These are phyloP conservation scores for Tridacna gigas DNA, from an alignment of 2,888 invertebrate species.

Conservation along the genomic window DNA sequence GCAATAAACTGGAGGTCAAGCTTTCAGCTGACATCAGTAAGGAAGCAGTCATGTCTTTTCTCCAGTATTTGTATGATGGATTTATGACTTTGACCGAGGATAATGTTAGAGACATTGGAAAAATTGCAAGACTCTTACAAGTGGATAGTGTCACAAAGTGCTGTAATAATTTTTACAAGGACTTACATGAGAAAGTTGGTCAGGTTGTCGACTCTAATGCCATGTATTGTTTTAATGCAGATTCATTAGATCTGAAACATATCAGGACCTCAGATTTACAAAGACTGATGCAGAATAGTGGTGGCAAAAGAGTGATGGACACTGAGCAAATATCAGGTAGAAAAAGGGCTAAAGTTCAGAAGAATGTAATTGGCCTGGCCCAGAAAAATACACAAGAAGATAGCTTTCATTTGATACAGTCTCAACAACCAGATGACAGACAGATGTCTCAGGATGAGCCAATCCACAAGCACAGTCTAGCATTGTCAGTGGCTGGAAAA, in stretches of 20 bases:
- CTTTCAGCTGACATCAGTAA: constrained; percentile 60
- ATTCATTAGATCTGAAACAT: constrained; percentile 59
- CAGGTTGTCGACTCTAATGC: constrained; percentile 14
- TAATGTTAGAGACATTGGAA: constrained; percentile 61
- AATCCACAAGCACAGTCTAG: neutral
- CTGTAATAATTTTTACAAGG: constrained; percentile 61
- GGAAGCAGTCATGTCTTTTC: constrained; percentile 57
- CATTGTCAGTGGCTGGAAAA: neutral
- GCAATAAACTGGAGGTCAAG: constrained; percentile 59
- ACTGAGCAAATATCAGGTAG: constrained; percentile 12
- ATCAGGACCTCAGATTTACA: constrained; percentile 53
- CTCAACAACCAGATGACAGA: neutral
- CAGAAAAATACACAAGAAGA: neutral
- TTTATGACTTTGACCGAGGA: constrained; percentile 67
- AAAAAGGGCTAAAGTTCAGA: constrained; percentile 18
- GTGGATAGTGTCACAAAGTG: constrained; percentile 66
- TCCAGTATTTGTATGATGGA: constrained; percentile 65
- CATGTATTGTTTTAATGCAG: constrained; percentile 53
- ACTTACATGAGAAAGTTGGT: constrained; percentile 45
- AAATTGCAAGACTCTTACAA: constrained; percentile 63
- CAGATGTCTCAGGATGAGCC: neutral
- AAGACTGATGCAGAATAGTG: constrained; percentile 27
- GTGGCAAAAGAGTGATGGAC: constrained; percentile 47
- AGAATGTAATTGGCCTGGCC: neutral
- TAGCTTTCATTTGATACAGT: neutral